Evolutionary conservation across 2,797 vertebrate species (phyloP).

Genomic region (Acanthurus leucopareius): DNA sequence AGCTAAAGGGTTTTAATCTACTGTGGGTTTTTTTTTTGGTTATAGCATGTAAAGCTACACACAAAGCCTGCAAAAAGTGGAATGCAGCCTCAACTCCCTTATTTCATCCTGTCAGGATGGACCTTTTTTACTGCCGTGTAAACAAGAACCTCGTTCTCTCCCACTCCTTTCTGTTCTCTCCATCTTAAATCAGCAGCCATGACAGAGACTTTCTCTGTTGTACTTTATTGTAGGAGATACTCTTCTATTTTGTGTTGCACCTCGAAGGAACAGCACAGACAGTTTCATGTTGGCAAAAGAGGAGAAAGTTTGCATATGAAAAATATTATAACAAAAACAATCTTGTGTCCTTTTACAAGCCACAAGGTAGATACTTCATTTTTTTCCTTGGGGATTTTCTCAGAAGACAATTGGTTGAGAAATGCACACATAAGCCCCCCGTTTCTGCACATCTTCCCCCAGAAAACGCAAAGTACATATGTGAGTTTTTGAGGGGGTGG

Average conservation of each 20-base stretch:
- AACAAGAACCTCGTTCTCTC: constrained; percentile 62
- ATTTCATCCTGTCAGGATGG: constrained; percentile 70
- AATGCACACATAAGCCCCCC: constrained; percentile 18
- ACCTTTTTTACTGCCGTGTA: constrained; percentile 60
- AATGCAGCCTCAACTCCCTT: constrained; percentile 57
- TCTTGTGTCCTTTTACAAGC: not conserved
- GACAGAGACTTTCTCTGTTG: constrained; percentile 23
- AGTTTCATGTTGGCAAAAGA: constrained; percentile 50
- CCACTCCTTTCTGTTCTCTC: constrained; percentile 33
- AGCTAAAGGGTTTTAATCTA: not conserved
- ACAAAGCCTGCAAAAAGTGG: constrained; percentile 40
- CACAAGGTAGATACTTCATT: not conserved
- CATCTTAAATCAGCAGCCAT: constrained; percentile 51
- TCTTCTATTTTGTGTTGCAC: constrained; percentile 17
- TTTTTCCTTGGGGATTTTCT: not conserved
- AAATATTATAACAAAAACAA: not conserved
- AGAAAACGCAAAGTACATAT: constrained; percentile 51
- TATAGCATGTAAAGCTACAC: constrained; percentile 31
- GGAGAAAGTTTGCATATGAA: constrained; percentile 9
- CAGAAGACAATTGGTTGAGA: not conserved
- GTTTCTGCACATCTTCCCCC: constrained; percentile 37
- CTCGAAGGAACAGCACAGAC: constrained; percentile 32
- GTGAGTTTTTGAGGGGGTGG: constrained; percentile 49
- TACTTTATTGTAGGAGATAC: constrained; percentile 40
- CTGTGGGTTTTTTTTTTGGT: not conserved